Evolutionary conservation across 2,797 vertebrate genomes (phyloP).

Genomic region (Oreochromis mossambicus): DNA sequence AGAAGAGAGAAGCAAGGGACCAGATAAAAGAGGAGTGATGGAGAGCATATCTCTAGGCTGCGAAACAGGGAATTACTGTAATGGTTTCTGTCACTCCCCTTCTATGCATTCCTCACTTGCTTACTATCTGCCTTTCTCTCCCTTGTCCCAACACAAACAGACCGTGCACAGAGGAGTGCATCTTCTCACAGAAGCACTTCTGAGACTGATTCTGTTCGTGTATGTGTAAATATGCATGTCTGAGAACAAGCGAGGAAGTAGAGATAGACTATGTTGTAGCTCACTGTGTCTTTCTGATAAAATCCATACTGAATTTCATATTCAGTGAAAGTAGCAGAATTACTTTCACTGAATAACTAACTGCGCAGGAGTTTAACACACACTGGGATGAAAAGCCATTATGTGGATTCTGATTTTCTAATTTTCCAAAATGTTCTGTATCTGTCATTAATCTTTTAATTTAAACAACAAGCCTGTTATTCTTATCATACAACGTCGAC

Average conservation of each 20-base stretch:
- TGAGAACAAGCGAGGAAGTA: not conserved
- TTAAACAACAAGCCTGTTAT: not conserved
- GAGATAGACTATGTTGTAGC: not conserved
- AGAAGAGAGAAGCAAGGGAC: conserved; percentile 38
- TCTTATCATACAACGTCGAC: not conserved
- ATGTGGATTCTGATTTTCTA: not conserved
- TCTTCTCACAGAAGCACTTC: conserved; percentile 40
- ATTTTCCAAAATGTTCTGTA: not conserved
- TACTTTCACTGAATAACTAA: not conserved
- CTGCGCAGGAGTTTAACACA: not conserved
- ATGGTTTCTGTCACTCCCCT: conserved; percentile 65
- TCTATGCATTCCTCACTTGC: conserved; percentile 41
- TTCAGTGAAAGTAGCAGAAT: not conserved
- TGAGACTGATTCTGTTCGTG: conserved; percentile 13
- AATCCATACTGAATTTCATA: not conserved
- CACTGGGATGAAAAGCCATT: not conserved
- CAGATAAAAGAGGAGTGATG: conserved; percentile 67
- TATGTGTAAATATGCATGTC: not conserved
- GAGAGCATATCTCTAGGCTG: conserved; percentile 62
- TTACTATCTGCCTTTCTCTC: conserved; percentile 19
- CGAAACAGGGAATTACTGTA: conserved; percentile 66
- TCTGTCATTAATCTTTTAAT: not conserved
- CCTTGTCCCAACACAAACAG: conserved; percentile 55
- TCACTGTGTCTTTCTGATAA: not conserved
- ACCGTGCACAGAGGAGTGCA: conserved; percentile 35